Conservation (phyloP, 2,113 vertebrate species). For the Merops nubicus region DNA sequence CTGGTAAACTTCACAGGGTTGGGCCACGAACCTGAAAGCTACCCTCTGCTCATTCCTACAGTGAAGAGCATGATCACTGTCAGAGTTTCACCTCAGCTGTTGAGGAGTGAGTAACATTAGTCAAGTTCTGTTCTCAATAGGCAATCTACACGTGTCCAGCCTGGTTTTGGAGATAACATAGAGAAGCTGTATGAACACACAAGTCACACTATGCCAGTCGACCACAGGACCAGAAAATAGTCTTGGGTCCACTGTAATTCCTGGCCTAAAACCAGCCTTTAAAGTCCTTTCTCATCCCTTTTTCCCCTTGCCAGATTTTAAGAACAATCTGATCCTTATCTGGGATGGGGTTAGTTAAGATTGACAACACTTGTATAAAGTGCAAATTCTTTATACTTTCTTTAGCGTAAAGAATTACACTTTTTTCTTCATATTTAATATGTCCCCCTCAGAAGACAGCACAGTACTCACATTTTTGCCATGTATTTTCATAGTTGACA, state of each 20-base stretch:
- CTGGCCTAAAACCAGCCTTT: neutral
- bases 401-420: too few relatives aligned
- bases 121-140: neutral
- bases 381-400: neutral
- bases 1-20: neutral
- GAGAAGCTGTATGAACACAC: neutral
- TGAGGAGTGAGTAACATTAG: neutral
- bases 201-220: neutral
- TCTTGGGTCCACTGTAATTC: neutral
- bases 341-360: neutral
- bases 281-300: neutral
- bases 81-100: neutral
- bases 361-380: neutral
- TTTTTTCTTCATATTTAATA: neutral
- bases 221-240: neutral
- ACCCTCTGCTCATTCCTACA: neutral
- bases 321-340: neutral
- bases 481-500: neutral
- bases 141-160: neutral
- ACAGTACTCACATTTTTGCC: neutral
- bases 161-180: neutral
- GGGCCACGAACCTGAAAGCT: neutral
- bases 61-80: neutral
- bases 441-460: neutral
- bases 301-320: neutral